Evolutionary conservation across 2,113 vertebrate species (phyloP).

Genomic region (Dicerorhinus sumatrensis): DNA sequence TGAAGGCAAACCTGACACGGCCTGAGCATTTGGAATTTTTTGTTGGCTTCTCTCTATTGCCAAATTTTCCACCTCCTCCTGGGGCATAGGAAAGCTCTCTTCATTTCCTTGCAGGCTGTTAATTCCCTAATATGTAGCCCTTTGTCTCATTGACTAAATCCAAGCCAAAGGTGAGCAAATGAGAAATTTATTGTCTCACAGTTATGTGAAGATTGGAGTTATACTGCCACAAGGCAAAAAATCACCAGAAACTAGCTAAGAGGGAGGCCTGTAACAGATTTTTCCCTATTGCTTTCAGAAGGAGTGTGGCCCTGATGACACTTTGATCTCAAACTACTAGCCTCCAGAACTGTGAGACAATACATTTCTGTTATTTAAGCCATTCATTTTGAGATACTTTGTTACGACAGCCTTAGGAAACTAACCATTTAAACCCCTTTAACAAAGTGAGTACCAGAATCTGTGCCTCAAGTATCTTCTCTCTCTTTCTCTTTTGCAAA

Average conservation of each 20-base stretch:
- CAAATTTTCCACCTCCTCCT: conserved; percentile 10
- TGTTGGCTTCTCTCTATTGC: conserved; percentile 4
- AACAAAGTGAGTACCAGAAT: not conserved
- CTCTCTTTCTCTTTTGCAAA: not conserved
- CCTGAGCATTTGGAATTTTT: conserved; percentile 35
- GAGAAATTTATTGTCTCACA: not conserved
- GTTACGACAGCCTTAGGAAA: not conserved
- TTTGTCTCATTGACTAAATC: conserved; percentile 52
- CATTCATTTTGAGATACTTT: not conserved
- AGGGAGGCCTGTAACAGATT: not conserved
- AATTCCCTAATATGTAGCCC: conserved; percentile 3
- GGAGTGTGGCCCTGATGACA: not conserved
- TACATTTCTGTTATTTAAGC: not conserved
- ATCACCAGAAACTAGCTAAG: not conserved
- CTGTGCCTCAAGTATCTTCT: not conserved
- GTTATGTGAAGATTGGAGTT: not conserved
- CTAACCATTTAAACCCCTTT: not conserved
- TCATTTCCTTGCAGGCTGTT: not conserved
- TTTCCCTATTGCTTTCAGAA: not conserved
- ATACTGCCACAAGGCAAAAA: not conserved
- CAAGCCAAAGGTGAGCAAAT: not conserved
- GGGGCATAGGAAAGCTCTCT: not conserved
- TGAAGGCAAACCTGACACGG: not conserved
- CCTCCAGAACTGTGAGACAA: not conserved
- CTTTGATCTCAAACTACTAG: not conserved